A percentile compares a stretch with the other conserved stretches of the same genome.
Evolutionary conservation across 1,140 invertebrate species (phyloP).

Genomic region (Pomacea maculata): DNA sequence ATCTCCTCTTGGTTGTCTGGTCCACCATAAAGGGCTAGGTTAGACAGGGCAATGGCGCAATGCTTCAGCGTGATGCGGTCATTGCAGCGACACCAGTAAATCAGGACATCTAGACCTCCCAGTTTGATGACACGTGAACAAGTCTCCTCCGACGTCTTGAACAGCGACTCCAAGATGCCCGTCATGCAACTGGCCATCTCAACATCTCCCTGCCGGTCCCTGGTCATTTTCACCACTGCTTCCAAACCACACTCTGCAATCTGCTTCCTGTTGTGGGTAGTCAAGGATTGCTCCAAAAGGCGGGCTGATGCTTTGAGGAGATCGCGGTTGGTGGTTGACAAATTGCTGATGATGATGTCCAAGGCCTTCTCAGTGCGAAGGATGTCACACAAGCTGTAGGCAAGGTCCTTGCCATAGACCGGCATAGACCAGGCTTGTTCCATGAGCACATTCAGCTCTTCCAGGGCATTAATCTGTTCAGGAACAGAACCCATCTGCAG

Average conservation of each 20-base stretch:
- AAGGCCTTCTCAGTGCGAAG: constrained; percentile 86
- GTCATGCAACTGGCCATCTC: constrained; percentile 93
- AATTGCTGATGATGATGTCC: constrained; percentile 74
- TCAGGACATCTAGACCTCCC: constrained; percentile 76
- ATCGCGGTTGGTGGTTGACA: constrained; percentile 50
- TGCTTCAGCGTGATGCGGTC: constrained; percentile 87
- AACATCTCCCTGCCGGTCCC: constrained; percentile 70
- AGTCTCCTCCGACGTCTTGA: constrained; percentile 93
- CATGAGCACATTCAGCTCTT: constrained; percentile 62
- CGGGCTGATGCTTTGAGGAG: constrained; percentile 54
- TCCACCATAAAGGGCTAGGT: constrained; percentile 95
- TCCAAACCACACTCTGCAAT: constrained; percentile 94
- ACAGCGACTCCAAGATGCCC: constrained; percentile 94
- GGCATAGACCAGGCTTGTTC: constrained; percentile 89
- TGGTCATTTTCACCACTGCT: constrained; percentile 82
- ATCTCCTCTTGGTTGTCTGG: constrained; percentile 97
- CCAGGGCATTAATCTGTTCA: constrained; percentile 39
- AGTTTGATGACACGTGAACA: constrained; percentile 72
- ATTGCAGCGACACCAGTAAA: constrained; percentile 93
- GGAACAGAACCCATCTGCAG: constrained; percentile 42
- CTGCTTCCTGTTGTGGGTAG: constrained; percentile 89
- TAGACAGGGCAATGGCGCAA: constrained; percentile 95
- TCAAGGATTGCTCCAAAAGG: constrained; percentile 85
- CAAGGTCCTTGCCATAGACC: constrained; percentile 79
- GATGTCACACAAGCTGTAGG: constrained; percentile 80